Evolutionary conservation across 2,888 invertebrate species (phyloP).

Genomic region (Leucoma salicis): DNA sequence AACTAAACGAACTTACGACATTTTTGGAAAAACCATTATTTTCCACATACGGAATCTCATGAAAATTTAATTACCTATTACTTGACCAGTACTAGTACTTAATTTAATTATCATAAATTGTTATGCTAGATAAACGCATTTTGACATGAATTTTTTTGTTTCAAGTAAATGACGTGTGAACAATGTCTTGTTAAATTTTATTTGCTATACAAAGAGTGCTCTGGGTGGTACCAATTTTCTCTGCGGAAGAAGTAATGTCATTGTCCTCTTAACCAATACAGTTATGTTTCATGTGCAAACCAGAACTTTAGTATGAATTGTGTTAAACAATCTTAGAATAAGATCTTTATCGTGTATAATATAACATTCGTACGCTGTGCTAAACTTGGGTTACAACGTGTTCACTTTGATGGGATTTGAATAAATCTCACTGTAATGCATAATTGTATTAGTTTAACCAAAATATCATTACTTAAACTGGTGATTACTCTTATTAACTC

Average conservation of each 20-base stretch:
- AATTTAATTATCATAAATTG: conserved; percentile 62
- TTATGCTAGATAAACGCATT: conserved; percentile 58
- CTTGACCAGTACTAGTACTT: conserved; percentile 40
- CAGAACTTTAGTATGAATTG: conserved; percentile 14
- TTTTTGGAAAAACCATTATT: not conserved
- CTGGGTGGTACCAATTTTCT: conserved; percentile 29
- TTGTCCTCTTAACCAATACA: conserved; percentile 24
- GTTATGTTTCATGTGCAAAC: conserved; percentile 16
- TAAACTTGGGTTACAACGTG: not conserved
- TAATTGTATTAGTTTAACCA: no score
- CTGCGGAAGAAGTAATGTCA: conserved; percentile 34
- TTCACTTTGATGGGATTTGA: not conserved
- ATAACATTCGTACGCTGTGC: not conserved
- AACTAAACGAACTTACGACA: not conserved
- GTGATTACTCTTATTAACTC: no score
- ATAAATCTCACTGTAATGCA: not conserved
- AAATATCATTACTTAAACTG: no score
- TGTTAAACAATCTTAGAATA: conserved; percentile 9
- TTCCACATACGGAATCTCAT: conserved; percentile 35
- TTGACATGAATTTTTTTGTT: conserved; percentile 58
- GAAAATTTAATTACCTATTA: conserved; percentile 28
- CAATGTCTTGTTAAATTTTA: conserved; percentile 54
- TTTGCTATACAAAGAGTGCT: conserved; percentile 47
- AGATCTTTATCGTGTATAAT: conserved; percentile 4
- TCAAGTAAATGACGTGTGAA: conserved; percentile 64